Evolutionary conservation across 35 echinoderm and acorn worm species (phyloP).

Genomic region (Ophioderma brevispina): DNA sequence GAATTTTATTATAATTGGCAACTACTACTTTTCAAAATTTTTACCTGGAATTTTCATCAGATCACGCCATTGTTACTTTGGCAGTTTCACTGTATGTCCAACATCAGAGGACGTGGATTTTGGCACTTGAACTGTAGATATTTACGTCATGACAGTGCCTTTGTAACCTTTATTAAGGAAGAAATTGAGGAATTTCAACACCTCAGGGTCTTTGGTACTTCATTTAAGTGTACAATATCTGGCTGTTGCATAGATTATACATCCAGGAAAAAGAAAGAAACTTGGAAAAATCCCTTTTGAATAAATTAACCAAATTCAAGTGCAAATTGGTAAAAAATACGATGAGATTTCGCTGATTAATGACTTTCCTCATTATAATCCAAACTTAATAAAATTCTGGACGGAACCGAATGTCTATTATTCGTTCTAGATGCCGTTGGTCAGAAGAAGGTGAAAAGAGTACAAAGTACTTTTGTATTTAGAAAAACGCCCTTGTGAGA

Average conservation of each 20-base stretch:
- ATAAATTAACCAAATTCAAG: neutral
- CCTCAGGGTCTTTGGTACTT: neutral
- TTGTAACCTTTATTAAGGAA: neutral
- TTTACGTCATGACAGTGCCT: neutral
- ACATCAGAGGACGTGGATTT: neutral
- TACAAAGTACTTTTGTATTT: constrained; percentile 38
- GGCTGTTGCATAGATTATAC: neutral
- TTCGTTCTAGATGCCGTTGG: neutral
- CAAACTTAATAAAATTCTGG: neutral
- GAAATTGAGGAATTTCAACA: neutral
- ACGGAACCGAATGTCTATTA: neutral
- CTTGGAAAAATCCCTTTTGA: neutral
- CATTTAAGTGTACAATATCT: neutral
- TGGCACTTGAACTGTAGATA: neutral
- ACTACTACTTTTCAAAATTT: neutral
- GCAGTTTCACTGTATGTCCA: neutral
- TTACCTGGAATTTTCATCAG: neutral
- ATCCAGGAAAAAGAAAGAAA: neutral
- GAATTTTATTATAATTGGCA: neutral
- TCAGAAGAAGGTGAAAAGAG: constrained; percentile 28
- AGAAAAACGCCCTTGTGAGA: constrained; percentile 36
- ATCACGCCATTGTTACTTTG: neutral
- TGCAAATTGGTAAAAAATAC: neutral
- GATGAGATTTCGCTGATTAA: neutral
- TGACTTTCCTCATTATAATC: neutral